These are phyloP conservation scores for Cricetomys ansorgei DNA, from an alignment of 2,113 vertebrate genomes.

Conservation along the genomic window DNA sequence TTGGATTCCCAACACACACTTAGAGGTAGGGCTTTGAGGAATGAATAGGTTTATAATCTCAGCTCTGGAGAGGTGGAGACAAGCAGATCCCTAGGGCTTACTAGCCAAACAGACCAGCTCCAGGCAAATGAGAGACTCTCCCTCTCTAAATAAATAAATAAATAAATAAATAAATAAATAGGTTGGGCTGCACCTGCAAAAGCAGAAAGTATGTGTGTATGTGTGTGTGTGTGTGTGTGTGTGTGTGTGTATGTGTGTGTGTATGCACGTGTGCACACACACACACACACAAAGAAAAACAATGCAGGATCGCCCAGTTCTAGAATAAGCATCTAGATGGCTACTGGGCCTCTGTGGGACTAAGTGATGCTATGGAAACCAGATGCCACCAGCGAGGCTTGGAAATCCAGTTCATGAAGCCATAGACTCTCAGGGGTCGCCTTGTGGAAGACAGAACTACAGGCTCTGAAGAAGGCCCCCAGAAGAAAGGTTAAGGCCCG, in stretches of 20 bases:
- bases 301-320: neutral
- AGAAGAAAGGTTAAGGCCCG: constrained; percentile 37
- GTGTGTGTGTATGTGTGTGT: too few species aligned
- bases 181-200: neutral
- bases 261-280: neutral
- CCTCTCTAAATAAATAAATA: neutral
- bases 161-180: neutral
- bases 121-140: too few species aligned
- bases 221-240: too few species aligned
- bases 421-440: neutral
- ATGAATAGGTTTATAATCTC: neutral
- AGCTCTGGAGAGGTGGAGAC: neutral
- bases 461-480: neutral
- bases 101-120: too few species aligned
- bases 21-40: neutral
- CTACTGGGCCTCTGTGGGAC: neutral
- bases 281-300: neutral
- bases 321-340: neutral
- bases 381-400: neutral
- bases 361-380: neutral
- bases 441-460: neutral
- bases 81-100: neutral
- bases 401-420: neutral
- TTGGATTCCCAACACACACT: neutral
- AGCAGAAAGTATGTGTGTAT: neutral